A percentile compares a stretch with the other conserved stretches of the same genome.
phyloP scores from a whole-genome alignment of 2,113 vertebrate genomes.

The Gobio gobio region DNA sequence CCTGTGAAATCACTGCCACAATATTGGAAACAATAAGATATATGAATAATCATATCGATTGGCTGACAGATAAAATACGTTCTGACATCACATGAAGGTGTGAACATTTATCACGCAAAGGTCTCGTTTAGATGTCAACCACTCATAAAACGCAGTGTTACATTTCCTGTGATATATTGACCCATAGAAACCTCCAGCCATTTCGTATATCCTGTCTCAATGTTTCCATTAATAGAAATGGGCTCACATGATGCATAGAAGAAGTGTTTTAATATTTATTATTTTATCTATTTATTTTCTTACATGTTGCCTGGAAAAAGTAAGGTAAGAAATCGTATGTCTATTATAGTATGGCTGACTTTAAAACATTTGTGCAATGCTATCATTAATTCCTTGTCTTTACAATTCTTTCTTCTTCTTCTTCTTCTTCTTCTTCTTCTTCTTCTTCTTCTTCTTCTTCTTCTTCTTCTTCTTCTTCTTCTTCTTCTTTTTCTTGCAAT shows the following conservation, averaged over 20 bases:
- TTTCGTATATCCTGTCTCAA: neutral
- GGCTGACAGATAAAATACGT: conserved; percentile 39
- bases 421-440: no score
- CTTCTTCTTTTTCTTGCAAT: neutral
- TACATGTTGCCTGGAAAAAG: neutral
- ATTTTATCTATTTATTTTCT: neutral
- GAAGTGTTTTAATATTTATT: no score
- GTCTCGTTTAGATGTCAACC: conserved; percentile 29
- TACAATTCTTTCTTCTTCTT: neutral
- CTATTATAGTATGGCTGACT: neutral
- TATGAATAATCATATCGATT: conserved; percentile 55
- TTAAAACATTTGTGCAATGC: neutral
- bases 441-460: neutral
- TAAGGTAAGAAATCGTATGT: neutral
- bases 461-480: neutral
- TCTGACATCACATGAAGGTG: conserved; percentile 6
- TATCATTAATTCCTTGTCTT: neutral
- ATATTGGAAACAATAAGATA: conserved; percentile 18
- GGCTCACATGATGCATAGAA: neutral
- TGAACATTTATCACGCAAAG: conserved; percentile 11
- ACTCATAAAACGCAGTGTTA: conserved; percentile 31
- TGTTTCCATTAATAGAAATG: conserved; percentile 24
- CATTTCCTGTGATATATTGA: conserved; percentile 35
- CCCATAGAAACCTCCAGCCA: neutral
- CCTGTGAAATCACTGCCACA: neutral